A percentile compares a stretch with the other conserved stretches of the same genome.
phyloP scores from a whole-genome alignment of 2,113 vertebrate genomes.

The Cynocephalus volans region DNA sequence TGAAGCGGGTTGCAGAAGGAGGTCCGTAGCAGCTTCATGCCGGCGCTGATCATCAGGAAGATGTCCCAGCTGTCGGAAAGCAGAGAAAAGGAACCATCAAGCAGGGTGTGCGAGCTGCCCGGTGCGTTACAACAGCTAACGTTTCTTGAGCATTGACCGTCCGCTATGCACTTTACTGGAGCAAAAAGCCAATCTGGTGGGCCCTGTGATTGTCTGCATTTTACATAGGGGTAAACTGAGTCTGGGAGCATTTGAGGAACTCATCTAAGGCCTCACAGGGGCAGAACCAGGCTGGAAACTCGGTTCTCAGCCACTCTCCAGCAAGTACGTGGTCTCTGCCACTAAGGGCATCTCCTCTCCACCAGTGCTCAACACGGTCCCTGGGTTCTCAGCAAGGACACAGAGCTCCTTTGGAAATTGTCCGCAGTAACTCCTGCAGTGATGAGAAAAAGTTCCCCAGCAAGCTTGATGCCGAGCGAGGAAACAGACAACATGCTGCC shows the following conservation, averaged over 20 bases:
- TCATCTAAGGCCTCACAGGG: fast-evolving
- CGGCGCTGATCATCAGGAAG: constrained; percentile 95
- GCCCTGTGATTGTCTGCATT: not conserved
- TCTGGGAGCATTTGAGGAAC: not conserved
- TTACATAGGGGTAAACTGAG: not conserved
- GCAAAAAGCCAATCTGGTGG: not conserved
- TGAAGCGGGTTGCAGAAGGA: constrained; percentile 97
- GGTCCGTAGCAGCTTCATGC: constrained; percentile 96
- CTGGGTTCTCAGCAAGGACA: not conserved
- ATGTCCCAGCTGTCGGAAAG: constrained; percentile 94
- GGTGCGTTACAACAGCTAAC: not conserved
- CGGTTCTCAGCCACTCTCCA: too few species aligned
- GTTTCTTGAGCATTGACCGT: not conserved
- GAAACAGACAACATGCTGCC: not conserved
- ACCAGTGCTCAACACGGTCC: not conserved
- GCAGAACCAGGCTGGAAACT: fast-evolving
- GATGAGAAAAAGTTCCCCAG: fast-evolving
- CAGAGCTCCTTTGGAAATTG: not conserved
- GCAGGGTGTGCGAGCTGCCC: fast-evolving
- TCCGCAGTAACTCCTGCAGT: not conserved
- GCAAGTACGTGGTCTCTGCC: not conserved
- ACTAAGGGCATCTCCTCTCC: not conserved
- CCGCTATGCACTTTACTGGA: not conserved
- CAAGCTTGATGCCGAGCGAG: not conserved
- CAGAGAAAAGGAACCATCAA: constrained; percentile 80